Percentiles rank a stretch among this genome's conserved stretches.
Evolutionary conservation across 2,797 vertebrate genomes (phyloP).

Genomic region (Ciconia nigra): DNA sequence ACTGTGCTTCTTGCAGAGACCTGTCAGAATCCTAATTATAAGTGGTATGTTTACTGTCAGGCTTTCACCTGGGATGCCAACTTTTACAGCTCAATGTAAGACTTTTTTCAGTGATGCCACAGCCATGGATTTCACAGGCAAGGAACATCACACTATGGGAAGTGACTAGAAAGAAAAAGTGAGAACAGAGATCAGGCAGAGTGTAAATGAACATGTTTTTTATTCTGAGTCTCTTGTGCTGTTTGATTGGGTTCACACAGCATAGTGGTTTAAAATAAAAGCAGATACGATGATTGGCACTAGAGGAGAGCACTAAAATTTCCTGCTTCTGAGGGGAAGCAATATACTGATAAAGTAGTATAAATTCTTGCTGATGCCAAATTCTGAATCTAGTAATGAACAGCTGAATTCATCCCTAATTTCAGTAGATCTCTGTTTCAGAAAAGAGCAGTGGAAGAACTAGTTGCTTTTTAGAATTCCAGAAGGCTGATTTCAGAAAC

Average conservation of each 20-base stretch:
- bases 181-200: neutral
- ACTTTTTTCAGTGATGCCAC: neutral
- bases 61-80: neutral
- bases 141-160: neutral
- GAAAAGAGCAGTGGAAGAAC: neutral
- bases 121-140: neutral
- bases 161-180: neutral
- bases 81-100: neutral
- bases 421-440: neutral
- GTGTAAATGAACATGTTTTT: neutral
- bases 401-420: neutral
- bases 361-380: neutral
- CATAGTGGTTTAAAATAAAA: neutral
- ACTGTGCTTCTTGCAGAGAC: neutral
- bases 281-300: neutral
- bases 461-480: neutral
- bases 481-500: neutral
- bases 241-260: neutral
- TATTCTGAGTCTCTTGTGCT: neutral
- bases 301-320: neutral
- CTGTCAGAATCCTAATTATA: neutral
- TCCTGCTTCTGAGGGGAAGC: neutral
- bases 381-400: neutral
- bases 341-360: neutral
- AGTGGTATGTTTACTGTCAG: neutral